phyloP scores from a whole-genome alignment of 2,797 vertebrate species.

The Propithecus deckenii region DNA sequence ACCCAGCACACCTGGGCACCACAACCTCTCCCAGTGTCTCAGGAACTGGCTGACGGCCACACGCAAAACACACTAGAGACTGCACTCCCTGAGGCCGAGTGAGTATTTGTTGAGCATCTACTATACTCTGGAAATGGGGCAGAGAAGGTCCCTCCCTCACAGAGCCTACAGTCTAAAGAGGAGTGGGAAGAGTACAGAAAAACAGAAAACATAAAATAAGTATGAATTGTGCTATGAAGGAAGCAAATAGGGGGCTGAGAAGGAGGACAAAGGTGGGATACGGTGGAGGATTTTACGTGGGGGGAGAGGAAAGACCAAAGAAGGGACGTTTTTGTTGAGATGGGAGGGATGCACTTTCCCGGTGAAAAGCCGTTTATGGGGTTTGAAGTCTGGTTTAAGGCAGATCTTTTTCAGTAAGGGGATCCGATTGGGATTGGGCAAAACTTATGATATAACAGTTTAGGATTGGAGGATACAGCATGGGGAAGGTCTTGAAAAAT shows the following conservation, averaged over 20 bases:
- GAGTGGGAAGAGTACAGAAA: background rate
- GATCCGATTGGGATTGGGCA: background rate
- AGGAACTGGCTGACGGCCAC: background rate
- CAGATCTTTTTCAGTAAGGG: background rate
- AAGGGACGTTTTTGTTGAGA: background rate
- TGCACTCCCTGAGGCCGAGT: background rate
- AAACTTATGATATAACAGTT: background rate
- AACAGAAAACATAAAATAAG: background rate
- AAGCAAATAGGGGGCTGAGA: background rate
- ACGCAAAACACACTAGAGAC: background rate
- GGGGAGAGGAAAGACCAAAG: background rate
- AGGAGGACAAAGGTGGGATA: background rate
- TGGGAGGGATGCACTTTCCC: background rate
- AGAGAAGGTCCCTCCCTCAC: background rate
- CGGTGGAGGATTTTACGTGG: background rate
- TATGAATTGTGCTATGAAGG: background rate
- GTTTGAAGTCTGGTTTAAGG: background rate
- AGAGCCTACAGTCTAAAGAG: background rate
- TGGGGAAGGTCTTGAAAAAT: slow-evolving; percentile 20
- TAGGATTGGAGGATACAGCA: background rate
- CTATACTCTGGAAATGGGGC: background rate
- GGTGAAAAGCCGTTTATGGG: background rate
- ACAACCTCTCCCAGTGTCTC: background rate
- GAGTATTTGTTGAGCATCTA: background rate
- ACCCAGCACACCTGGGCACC: background rate